Conservation (phyloP, 2,797 vertebrate genomes). For the Pseudochaenichthys georgianus region DNA sequence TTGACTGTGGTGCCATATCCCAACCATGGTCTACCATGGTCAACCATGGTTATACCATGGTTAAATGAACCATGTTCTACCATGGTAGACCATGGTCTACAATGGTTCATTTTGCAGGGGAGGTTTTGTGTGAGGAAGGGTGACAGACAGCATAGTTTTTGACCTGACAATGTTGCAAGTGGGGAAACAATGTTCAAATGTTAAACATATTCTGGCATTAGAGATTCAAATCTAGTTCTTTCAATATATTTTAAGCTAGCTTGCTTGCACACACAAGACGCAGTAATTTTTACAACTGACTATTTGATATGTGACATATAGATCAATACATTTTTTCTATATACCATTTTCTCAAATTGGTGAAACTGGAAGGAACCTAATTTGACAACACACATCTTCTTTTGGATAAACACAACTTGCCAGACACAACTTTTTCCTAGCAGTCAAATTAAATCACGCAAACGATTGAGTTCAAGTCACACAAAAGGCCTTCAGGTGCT, state of each 20-base stretch:
- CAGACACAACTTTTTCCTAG: constrained; percentile 54
- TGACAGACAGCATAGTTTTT: constrained; percentile 23
- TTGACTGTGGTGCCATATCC: too few relatives aligned
- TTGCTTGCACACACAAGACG: background rate
- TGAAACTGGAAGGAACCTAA: background rate
- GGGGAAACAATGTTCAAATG: background rate
- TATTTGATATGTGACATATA: background rate
- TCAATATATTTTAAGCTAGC: background rate
- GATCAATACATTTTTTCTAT: background rate
- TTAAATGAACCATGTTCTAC: too few relatives aligned
- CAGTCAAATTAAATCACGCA: constrained; percentile 68
- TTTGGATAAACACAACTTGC: constrained; percentile 40
- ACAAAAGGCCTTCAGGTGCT: constrained; percentile 71
- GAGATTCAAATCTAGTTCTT: background rate
- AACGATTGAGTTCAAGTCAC: constrained; percentile 37
- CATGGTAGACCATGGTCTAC: too few relatives aligned
- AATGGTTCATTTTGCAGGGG: too few relatives aligned
- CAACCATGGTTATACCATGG: too few relatives aligned
- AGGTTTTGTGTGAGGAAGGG: background rate
- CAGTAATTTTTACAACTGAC: background rate
- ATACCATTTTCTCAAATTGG: background rate
- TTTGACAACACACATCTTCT: constrained; percentile 8
- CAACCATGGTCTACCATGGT: too few relatives aligned
- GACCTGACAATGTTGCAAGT: background rate
- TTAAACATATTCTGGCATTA: background rate